Conservation (phyloP, 2,113 vertebrate genomes). For the Dicaeum eximium region DNA sequence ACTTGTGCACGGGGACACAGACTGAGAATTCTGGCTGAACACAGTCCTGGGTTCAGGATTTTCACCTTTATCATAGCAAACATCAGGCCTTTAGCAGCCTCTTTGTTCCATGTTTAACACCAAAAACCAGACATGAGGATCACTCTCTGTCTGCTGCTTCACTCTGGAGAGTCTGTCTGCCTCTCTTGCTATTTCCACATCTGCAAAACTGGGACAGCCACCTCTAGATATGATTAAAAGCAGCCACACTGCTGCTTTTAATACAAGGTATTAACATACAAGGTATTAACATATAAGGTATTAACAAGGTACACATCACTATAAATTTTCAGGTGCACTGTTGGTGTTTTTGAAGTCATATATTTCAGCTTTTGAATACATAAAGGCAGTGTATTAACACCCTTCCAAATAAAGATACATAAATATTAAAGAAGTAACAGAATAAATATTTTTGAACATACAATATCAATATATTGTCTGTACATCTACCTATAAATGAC, state of each 20-base stretch:
- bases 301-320: not conserved
- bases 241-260: too few species aligned
- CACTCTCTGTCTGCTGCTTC: not conserved
- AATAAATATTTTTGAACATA: not conserved
- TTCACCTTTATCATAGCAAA: not conserved
- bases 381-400: not conserved
- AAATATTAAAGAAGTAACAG: not conserved
- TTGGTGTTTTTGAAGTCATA: not conserved
- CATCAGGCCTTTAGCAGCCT: fast-evolving
- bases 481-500: not conserved
- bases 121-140: not conserved
- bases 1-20: fast-evolving
- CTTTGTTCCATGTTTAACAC: not conserved
- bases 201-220: not conserved
- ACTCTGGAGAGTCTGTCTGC: not conserved
- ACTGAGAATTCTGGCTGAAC: not conserved
- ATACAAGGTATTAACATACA: not conserved
- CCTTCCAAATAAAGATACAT: not conserved
- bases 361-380: not conserved
- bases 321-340: not conserved
- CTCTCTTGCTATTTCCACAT: not conserved
- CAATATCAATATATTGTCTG: not conserved
- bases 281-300: not conserved
- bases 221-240: not conserved
- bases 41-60: fast-evolving